phyloP scores from a whole-genome alignment of 2,888 invertebrate genomes.

The Synanthedon formicaeformis region DNA sequence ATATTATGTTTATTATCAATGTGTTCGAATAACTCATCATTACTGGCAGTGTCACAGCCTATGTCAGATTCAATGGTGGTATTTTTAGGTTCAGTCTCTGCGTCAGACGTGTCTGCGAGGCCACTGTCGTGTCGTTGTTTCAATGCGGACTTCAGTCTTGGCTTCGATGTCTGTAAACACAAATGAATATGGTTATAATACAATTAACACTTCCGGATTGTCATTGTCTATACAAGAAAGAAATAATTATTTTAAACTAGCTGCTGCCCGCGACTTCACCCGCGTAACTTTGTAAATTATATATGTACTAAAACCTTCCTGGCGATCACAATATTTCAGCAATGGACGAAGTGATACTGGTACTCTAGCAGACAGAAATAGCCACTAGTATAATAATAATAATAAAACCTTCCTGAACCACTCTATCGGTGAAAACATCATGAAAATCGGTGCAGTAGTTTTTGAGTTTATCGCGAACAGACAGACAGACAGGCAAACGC shows the following conservation, averaged over 20 bases:
- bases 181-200: not conserved
- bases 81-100: constrained; percentile 45
- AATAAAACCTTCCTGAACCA: no score
- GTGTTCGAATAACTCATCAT: constrained; percentile 10
- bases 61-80: constrained; percentile 8
- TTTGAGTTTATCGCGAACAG: not conserved
- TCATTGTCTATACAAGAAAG: not conserved
- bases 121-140: constrained; percentile 61
- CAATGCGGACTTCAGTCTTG: constrained; percentile 38
- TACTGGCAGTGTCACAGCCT: constrained; percentile 8
- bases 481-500: no score
- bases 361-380: no score
- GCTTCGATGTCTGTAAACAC: constrained; percentile 27
- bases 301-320: no score
- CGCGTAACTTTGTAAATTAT: no score
- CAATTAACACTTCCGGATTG: not conserved
- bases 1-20: constrained; percentile 12
- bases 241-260: no score
- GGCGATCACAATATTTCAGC: no score
- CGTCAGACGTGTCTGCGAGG: constrained; percentile 60
- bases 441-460: not conserved
- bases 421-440: not conserved
- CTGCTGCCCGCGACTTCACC: no score
- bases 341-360: no score
- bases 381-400: no score